Evolutionary conservation across 2,888 invertebrate genomes (phyloP), one percentile per base, ranked within the genome.

Genomic region (Drosophila pullipes): DNA sequence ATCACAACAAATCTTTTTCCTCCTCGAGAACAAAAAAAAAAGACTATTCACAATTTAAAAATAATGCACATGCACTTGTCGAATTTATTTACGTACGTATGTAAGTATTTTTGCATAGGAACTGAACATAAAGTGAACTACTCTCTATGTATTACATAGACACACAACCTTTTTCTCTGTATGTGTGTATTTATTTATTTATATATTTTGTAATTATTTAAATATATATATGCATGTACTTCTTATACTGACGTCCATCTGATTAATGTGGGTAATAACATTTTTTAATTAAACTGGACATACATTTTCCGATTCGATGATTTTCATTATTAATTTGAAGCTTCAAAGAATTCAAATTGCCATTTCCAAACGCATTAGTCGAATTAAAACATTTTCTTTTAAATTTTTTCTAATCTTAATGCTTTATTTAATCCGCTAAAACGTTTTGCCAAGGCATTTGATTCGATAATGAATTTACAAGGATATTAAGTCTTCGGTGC

Each of bases 1-100:
- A 88, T 86, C 89, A 86, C 84, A 86, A 89, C 84, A 86, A 88
- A 82, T 80, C 82, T 78, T 78, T 76, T 72, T 73, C 74, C 74
- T 74, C 59, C 74, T 77, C 85, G 57, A 67, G 65, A 63, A 58
- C 66, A 53, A 53, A 70, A 69, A 64, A 64, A 69, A 64, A 68
- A 76, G 65, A 73, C 76, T 74, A 76, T 80, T 71, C 72, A 77
- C 74, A 85, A 86, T 81, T 84, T 85, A 85, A 86, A 85, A 89
- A 89, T 89, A 85, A 81, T 86, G 84, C 85, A 85, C 83, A 83
- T 88, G 89, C 82, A 82, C 70, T 84, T 47, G 47, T 77, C 62
- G 66, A 54, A 69, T 76, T 70, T 76, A 62, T 70, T 62, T 69
- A 67, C 80, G 62, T 70, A 67, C 47, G 30, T 41, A 63, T 37